These are phyloP conservation scores for Heliconius hermathena DNA, from an alignment of 1,140 invertebrate species.

Conservation along the genomic window DNA sequence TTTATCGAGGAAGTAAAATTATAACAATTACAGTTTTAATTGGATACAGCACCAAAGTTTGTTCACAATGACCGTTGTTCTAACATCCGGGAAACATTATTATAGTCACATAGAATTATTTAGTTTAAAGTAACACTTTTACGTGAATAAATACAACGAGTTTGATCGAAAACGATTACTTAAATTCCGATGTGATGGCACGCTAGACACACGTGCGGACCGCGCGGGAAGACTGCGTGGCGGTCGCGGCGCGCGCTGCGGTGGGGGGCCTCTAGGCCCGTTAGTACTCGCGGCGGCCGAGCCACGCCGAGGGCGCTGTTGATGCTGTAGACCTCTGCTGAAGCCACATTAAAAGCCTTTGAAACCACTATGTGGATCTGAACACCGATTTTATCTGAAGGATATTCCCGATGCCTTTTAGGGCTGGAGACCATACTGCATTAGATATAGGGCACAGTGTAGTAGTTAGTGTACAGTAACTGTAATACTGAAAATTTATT, in stretches of 20 bases:
- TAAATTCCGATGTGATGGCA: slow-evolving; percentile 55
- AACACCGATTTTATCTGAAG: slow-evolving; percentile 31
- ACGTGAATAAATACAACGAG: slow-evolving; percentile 45
- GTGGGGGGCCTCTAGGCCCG: slow-evolving; percentile 50
- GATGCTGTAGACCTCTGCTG: slow-evolving; percentile 34
- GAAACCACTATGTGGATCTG: slow-evolving; percentile 34
- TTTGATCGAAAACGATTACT: slow-evolving; percentile 52
- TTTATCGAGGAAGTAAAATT: slow-evolving; percentile 69
- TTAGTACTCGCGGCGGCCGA: slow-evolving; percentile 54
- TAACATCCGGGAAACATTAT: slow-evolving; percentile 46
- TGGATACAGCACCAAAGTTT: slow-evolving; percentile 60
- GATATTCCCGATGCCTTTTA: slow-evolving; percentile 28
- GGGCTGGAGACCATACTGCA: background rate
- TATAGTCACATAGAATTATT: slow-evolving; percentile 52
- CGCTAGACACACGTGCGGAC: slow-evolving; percentile 75
- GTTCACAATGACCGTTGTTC: slow-evolving; percentile 49
- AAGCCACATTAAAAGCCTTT: slow-evolving; percentile 41
- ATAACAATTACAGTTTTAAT: slow-evolving; percentile 72
- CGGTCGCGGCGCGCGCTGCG: slow-evolving; percentile 65
- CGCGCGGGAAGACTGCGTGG: slow-evolving; percentile 81
- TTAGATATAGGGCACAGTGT: background rate
- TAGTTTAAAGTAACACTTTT: slow-evolving; percentile 49
- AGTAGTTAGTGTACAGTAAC: background rate
- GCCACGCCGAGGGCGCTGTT: slow-evolving; percentile 58
- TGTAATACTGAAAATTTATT: background rate